phyloP scores from a whole-genome alignment of 2,113 vertebrate species.

The Rhegmatorhina hoffmannsi region DNA sequence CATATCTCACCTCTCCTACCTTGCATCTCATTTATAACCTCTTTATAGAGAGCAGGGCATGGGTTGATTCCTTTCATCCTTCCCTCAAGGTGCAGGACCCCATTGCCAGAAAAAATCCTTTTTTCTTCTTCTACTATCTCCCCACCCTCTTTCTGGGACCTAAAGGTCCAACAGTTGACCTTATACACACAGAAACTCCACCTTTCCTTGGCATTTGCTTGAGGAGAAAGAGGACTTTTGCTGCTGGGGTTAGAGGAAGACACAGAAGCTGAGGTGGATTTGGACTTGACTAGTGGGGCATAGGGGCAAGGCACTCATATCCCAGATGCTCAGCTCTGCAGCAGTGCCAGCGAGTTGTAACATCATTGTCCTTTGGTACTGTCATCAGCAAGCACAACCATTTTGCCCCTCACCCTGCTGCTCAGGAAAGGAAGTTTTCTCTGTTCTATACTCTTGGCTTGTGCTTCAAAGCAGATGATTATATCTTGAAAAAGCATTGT shows the following conservation, averaged over 20 bases:
- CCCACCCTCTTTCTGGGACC: neutral
- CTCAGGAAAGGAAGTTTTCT: neutral
- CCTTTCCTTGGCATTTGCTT: neutral
- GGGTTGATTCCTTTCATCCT: neutral
- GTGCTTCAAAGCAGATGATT: neutral
- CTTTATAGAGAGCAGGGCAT: neutral
- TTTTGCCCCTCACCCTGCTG: neutral
- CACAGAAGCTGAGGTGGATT: neutral
- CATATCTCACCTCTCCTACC: neutral
- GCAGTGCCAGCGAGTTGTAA: neutral
- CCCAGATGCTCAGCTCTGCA: rapidly evolving
- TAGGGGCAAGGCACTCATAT: rapidly evolving
- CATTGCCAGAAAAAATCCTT: neutral
- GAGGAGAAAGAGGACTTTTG: neutral
- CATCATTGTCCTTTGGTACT: neutral
- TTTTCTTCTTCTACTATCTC: neutral
- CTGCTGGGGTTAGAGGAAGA: neutral
- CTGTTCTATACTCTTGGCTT: neutral
- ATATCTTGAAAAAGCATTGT: neutral
- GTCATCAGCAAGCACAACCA: neutral
- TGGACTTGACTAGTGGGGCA: neutral
- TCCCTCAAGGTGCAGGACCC: neutral
- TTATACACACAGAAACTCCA: neutral
- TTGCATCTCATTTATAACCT: neutral
- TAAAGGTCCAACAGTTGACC: neutral